Base-by-base conservation (phyloP, 2,113 vertebrate species). In the Xiphophorus couchianus region DNA sequence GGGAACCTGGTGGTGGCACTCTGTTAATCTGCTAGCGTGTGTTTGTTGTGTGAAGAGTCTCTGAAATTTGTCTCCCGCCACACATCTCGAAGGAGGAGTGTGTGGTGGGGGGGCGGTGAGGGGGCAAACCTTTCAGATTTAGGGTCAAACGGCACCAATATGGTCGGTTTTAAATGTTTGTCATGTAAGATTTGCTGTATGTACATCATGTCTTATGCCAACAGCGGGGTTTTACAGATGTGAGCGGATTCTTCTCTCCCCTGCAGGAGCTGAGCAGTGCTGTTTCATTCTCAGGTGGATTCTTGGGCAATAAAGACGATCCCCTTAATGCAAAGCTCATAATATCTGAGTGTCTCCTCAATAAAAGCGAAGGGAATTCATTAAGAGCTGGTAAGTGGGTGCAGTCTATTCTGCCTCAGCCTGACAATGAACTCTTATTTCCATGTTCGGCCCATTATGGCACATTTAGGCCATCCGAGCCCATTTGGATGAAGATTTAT, bases 211-310 rank as follows among this genome's bases (percentile, higher is more conserved):
- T 97, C 96, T 95, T 96, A 97, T 95, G 95, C 96, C 96, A 97
- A 96, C 96, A 77, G 80, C 96, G 96, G 95, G 85, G 96, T 96
- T 44, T 95, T 95, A 74, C 84, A 80, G 95, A 96, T 58, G 51
- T 96, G 96, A 83, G 82, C 71, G 13, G 10, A 12, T 30, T 31
- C 17, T 30, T 5, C 17, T 15, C 85, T 90, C 95, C 96, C 96
- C 35, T 95, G 94, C 94, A 95, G 95, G 95, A 96, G 95, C 96
- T 95, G 96, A 96, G 95, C 96, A 94, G 86, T 87, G 96, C 94
- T 96, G 95, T 96, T 90, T 90, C 95, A 96, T 96, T 97, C 97
- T 98, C 97, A 97, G 96, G 97, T 96, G 96, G 95, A 97, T 94
- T 95, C 68, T 73, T 96, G 96, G 97, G 96, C 96, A 98, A 98